Base-by-base conservation (phyloP, 2,113 vertebrate genomes). In the Scatophagus argus region DNA sequence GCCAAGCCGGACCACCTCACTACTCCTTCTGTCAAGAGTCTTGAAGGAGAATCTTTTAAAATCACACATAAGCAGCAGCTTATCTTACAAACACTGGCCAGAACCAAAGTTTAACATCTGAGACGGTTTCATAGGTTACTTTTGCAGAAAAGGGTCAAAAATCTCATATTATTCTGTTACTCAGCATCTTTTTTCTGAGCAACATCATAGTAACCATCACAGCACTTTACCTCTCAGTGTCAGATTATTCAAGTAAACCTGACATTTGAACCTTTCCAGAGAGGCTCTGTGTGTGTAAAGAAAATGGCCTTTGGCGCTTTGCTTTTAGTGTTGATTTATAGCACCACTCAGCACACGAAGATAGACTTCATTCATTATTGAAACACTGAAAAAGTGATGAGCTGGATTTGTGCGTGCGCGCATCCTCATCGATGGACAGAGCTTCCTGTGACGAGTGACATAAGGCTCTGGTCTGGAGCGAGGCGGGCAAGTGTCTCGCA, bases 341-440 rank as follows among this genome's bases (percentile, higher is more conserved):
- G 74, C 76, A 17, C 44, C 74, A 67, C 78, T 91, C 84, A 82
- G 44, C 34, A 54, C 36, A 82, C 44, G 43, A 23, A 44, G 74
- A 74, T 36, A 1, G 25, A 3, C 70, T 52, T 75, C 72, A 90
- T 89, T 84, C 63, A 90, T 93, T 85, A 91, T 91, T 91, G 13
- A 90, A 84, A 55, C 46, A 8, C 51, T 19, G 78, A 78, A 79
- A 81, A 80, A 73, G 23, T 47, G 47, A 75, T 36, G 11, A 41
- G 63, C 36, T 31, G 67, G 70, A 85, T 78, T 82, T 59, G 66
- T 68, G 59, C 39, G 25, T 12, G 21, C 17, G 81, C 70, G 55
- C 65, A 36, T 73, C 16, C 46, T 31, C 4, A 13, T 68, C 8
- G 46, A 81, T 65, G 81, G 70, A 75, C 38, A 8, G 38, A 1